Evolutionary conservation across 2,113 vertebrate genomes (phyloP), one percentile per base, ranked within the genome.

Genomic region (Smithornis capensis): DNA sequence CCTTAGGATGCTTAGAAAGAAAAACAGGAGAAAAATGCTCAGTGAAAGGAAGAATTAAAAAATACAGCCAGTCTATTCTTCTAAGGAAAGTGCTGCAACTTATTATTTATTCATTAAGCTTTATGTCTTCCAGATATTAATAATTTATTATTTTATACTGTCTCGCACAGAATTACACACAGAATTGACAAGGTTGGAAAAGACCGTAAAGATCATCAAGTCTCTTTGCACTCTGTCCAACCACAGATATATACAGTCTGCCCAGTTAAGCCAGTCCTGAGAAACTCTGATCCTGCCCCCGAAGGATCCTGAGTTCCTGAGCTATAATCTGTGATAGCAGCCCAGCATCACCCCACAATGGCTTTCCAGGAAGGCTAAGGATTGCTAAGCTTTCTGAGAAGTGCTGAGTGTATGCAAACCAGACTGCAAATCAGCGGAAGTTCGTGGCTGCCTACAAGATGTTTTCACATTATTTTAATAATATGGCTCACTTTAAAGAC

Each of bases 91-190:
- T 47, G 38, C 24, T 68, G 65, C 2, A 21, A 86, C 57, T 57
- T 67, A 70, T 91, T 90, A 91, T 27, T 88, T 89, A 94, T 78
- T 96, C 37, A 94, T 94, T 89, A 91, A 75, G 33, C 22, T 81
- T 86, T 94, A 71, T 63, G 31, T 71, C 77, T 87, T 87, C 57
- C 31, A 57, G n/a, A 44, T 79, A 82, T 50, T 69, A 89, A 82
- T 69, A 84, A 62, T 85, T 35, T 37, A 90, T 83, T 82, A 37
- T 33, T 91, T 74, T 79, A 53, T 64, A 35, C n/a, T 35, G 19
- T 18, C 31, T n/a, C n/a, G n/a, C n/a, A n/a, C n/a, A n/a, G n/a
- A n/a, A n/a, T n/a, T n/a, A n/a, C n/a, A n/a, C n/a, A n/a, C n/a
- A n/a, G n/a, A n/a, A n/a, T n/a, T n/a, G n/a, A n/a, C n/a, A n/a